These are phyloP conservation scores for Drosophila asahinai DNA, from an alignment of 1,140 invertebrate species.

Conservation along the genomic window DNA sequence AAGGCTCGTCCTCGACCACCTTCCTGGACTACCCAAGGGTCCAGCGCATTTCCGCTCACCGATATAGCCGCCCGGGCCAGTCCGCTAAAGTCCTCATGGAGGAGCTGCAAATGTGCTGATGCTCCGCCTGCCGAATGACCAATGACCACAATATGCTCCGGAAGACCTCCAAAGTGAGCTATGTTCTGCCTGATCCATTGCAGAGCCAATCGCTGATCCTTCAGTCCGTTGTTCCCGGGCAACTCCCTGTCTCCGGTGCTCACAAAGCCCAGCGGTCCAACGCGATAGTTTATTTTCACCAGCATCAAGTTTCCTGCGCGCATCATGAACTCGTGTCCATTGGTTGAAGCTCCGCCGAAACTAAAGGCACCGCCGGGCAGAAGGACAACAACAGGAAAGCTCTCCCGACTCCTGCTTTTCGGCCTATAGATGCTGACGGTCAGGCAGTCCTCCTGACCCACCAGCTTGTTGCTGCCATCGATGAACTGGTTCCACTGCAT, in stretches of 20 bases:
- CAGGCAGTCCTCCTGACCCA: constrained; percentile 83
- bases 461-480: constrained; percentile 17
- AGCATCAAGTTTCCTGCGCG: constrained; percentile 86
- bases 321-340: constrained; percentile 87
- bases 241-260: constrained; percentile 71
- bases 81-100: constrained; percentile 85
- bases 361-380: constrained; percentile 86
- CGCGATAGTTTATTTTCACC: constrained; percentile 88
- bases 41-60: constrained; percentile 69
- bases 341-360: constrained; percentile 84
- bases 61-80: constrained; percentile 60
- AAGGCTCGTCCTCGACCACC: constrained; percentile 86
- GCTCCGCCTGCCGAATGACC: constrained; percentile 87
- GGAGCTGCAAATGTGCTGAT: constrained; percentile 88
- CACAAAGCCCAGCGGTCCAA: constrained; percentile 86
- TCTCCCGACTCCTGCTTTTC: constrained; percentile 35
- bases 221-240: constrained; percentile 73
- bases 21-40: constrained; percentile 85
- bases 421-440: constrained; percentile 83
- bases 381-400: constrained; percentile 85
- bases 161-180: constrained; percentile 89
- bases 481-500: constrained; percentile 66
- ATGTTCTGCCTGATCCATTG: constrained; percentile 59
- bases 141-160: constrained; percentile 84
- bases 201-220: constrained; percentile 69